Conservation (phyloP, 2,113 vertebrate genomes). For the Eurystomus gularis region DNA sequence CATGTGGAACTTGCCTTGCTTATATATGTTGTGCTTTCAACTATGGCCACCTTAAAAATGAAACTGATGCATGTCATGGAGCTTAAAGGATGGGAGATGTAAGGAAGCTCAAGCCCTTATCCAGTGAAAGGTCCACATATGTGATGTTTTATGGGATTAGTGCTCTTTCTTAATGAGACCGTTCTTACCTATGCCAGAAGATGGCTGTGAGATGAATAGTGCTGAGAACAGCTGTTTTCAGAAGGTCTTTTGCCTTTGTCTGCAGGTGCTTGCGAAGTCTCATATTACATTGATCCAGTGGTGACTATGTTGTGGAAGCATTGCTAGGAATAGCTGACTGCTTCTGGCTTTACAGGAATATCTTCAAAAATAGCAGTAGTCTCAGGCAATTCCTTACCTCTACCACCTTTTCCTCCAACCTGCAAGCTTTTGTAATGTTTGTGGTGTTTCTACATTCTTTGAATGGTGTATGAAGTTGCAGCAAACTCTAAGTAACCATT, state of each 20-base stretch:
- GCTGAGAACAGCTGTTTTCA: background rate
- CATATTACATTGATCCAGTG: too few species aligned
- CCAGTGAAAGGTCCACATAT: background rate
- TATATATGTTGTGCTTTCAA: background rate
- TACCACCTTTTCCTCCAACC: background rate
- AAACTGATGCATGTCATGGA: background rate
- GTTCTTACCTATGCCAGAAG: background rate
- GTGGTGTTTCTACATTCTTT: background rate
- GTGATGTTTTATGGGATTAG: background rate
- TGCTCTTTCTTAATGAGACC: background rate
- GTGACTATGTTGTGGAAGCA: background rate
- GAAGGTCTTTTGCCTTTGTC: background rate
- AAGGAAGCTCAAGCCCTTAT: background rate
- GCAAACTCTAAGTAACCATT: background rate
- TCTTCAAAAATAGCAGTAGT: background rate
- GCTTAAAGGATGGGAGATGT: background rate
- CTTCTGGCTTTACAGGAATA: background rate
- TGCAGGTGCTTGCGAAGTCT: background rate
- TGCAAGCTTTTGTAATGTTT: background rate
- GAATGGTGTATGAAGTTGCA: background rate
- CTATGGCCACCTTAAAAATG: background rate
- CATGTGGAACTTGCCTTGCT: rapidly evolving
- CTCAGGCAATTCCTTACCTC: background rate
- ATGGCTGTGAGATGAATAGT: background rate
- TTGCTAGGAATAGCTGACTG: background rate